Evolutionary conservation across 2,797 vertebrate species (phyloP).

Genomic region (Simalia tracyae): DNA sequence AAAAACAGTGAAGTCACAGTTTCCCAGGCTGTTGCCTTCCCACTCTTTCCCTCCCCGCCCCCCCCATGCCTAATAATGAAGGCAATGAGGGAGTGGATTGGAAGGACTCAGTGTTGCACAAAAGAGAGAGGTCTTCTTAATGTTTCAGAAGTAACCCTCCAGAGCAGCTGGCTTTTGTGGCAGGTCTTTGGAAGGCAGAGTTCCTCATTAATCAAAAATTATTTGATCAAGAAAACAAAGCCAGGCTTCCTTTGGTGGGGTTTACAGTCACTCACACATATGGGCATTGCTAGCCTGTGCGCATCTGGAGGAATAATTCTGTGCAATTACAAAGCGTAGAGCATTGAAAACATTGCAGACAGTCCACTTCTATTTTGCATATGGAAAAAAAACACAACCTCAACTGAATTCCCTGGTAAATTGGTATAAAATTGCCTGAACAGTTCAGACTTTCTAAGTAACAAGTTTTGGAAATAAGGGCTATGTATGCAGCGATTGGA

Average conservation of each 20-base stretch:
- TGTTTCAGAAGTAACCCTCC: conserved; percentile 26
- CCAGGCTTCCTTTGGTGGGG: not conserved
- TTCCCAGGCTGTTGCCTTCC: conserved; percentile 76
- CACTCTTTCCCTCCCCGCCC: conserved; percentile 40
- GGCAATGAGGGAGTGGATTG: conserved; percentile 43
- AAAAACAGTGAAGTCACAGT: conserved; percentile 68
- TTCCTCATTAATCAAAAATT: not conserved
- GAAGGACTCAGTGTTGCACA: conserved; percentile 55
- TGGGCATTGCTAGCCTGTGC: not conserved
- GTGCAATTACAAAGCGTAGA: not conserved
- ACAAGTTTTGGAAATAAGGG: not conserved
- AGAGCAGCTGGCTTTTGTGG: not conserved
- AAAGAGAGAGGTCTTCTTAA: conserved; percentile 52
- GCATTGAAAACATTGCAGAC: not conserved
- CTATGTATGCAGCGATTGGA: not conserved
- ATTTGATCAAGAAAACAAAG: not conserved
- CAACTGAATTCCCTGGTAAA: not conserved
- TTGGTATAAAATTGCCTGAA: not conserved
- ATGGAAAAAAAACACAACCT: not conserved
- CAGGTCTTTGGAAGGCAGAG: not conserved
- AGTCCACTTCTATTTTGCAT: not conserved
- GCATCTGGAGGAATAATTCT: not conserved
- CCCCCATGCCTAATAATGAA: conserved; percentile 67
- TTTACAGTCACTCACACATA: not conserved
- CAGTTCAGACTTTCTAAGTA: not conserved